A percentile compares a stretch with the other conserved stretches of the same genome.
Evolutionary conservation across 2,797 vertebrate genomes (phyloP).

Genomic region (Phylloscopus collybita): DNA sequence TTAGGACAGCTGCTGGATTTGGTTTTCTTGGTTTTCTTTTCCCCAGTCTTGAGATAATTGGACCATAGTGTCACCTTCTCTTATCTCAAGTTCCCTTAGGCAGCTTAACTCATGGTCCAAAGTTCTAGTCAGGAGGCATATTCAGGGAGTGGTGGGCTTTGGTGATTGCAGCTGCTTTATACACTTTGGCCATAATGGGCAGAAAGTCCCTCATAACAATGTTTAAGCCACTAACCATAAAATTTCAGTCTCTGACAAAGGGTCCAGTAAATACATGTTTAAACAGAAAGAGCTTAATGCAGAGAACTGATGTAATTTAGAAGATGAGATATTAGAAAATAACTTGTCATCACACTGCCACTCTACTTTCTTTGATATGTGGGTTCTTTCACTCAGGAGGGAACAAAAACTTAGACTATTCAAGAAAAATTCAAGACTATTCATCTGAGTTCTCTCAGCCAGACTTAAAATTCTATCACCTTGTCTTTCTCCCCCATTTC

Average conservation of each 20-base stretch:
- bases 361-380: not conserved
- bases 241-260: not conserved
- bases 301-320: not conserved
- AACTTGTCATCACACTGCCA: not conserved
- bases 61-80: not conserved
- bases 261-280: not conserved
- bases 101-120: not conserved
- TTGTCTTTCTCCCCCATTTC: not conserved
- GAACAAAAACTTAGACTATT: not conserved
- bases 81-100: not conserved
- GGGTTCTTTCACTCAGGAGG: no score
- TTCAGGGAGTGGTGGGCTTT: not conserved
- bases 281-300: not conserved
- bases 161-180: not conserved
- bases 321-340: not conserved
- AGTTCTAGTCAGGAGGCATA: no score
- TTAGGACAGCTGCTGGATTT: not conserved
- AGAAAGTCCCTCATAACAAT: not conserved
- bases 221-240: not conserved
- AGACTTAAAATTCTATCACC: not conserved
- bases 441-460: not conserved
- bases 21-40: not conserved
- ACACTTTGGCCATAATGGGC: not conserved
- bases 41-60: no score
- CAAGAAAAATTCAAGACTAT: not conserved